phyloP scores from a whole-genome alignment of 2,797 vertebrate species.

The Phaenicophaeus curvirostris region DNA sequence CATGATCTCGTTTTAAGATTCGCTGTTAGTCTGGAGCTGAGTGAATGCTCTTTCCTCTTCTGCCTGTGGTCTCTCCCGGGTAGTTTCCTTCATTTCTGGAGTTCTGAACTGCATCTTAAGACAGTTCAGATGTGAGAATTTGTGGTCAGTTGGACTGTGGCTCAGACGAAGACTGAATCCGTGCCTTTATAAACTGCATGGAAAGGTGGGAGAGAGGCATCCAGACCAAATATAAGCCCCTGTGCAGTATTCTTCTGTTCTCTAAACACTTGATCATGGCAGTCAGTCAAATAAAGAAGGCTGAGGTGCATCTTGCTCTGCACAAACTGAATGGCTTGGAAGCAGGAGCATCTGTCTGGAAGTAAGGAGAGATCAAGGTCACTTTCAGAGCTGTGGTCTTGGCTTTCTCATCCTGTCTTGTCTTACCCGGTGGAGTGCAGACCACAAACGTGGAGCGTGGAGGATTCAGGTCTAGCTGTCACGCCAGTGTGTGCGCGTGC shows the following conservation, averaged over 20 bases:
- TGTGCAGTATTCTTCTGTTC: not conserved
- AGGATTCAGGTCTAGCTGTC: not conserved
- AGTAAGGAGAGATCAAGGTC: not conserved
- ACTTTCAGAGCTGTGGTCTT: not conserved
- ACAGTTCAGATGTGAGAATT: not conserved
- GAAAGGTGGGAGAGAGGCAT: not conserved
- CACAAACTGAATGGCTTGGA: not conserved
- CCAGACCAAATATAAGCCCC: not conserved
- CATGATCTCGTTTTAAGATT: not conserved
- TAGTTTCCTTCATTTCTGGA: not conserved
- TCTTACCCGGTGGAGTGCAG: not conserved
- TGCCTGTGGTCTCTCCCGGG: not conserved
- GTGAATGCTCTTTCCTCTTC: not conserved
- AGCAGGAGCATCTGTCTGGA: not conserved
- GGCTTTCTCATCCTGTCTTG: not conserved
- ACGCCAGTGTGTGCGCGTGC: too few species aligned
- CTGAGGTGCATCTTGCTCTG: not conserved
- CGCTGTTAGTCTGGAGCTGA: not conserved
- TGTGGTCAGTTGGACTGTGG: not conserved
- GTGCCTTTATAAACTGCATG: not conserved
- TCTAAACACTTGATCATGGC: not conserved
- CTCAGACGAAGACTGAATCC: not conserved
- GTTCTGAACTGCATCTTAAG: not conserved
- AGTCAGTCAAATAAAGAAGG: not conserved
- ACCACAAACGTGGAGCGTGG: not conserved